Conservation (phyloP, 2,113 vertebrate species). For the Galemys pyrenaicus region DNA sequence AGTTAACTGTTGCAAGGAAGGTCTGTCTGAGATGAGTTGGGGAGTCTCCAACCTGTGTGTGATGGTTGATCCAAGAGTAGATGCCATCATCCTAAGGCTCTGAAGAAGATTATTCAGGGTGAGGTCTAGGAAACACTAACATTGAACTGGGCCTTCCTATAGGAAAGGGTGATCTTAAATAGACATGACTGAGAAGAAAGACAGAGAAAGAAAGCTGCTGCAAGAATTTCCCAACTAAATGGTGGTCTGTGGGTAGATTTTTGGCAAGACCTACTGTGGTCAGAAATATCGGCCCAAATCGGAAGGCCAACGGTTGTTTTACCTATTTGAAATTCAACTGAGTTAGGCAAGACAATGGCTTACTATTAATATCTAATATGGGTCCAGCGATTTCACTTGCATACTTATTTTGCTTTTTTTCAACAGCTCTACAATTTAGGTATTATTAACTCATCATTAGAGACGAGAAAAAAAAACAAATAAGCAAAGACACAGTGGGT, state of each 20-base stretch:
- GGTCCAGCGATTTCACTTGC: neutral
- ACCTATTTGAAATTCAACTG: neutral
- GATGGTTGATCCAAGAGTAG: accelerated
- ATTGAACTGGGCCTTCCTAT: neutral
- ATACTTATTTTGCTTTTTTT: neutral
- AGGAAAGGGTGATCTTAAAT: neutral
- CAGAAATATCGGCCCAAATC: neutral
- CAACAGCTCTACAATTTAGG: neutral
- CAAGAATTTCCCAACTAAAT: neutral
- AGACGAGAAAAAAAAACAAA: neutral
- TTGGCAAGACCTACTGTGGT: neutral
- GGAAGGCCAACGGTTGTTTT: neutral
- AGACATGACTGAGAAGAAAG: neutral
- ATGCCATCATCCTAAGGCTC: too few species aligned
- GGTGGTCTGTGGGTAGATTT: neutral
- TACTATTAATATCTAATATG: neutral
- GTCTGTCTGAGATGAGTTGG: neutral
- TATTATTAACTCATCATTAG: neutral
- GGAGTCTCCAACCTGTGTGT: neutral
- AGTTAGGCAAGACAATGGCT: constrained; percentile 19
- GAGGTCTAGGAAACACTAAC: neutral
- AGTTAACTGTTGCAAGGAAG: neutral
- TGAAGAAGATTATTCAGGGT: accelerated
- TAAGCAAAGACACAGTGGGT: neutral
- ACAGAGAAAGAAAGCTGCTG: neutral